Percentiles rank a stretch among this genome's conserved stretches.
Evolutionary conservation across 2,888 invertebrate genomes (phyloP).

Genomic region (Hyles lineata): DNA sequence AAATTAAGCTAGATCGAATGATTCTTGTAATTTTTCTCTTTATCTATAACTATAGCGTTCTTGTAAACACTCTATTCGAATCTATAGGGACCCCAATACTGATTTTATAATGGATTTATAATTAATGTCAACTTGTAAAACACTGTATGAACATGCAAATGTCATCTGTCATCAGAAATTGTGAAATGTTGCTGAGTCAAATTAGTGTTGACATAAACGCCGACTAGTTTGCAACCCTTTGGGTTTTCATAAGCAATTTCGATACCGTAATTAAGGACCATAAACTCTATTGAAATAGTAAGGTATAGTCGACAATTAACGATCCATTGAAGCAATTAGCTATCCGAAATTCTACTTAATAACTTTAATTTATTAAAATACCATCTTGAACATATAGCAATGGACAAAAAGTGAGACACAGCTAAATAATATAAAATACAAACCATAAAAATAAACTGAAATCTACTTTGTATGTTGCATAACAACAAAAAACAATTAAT

Average conservation of each 20-base stretch:
- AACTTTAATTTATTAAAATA: background rate
- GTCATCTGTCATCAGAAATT: background rate
- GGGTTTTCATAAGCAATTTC: background rate
- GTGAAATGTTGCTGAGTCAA: background rate
- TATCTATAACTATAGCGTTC: too few relatives aligned
- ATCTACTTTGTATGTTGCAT: too few relatives aligned
- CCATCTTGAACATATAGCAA: background rate
- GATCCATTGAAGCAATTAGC: background rate
- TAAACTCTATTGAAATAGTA: slow-evolving; percentile 6
- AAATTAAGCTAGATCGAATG: too few relatives aligned
- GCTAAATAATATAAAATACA: too few relatives aligned
- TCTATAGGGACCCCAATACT: background rate
- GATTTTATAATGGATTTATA: background rate
- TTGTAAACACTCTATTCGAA: too few relatives aligned
- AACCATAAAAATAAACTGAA: too few relatives aligned
- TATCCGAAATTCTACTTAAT: background rate
- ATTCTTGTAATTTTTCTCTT: too few relatives aligned
- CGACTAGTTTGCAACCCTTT: background rate
- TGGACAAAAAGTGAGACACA: background rate
- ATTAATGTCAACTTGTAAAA: background rate
- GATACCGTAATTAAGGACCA: slow-evolving; percentile 11
- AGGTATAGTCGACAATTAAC: slow-evolving; percentile 2
- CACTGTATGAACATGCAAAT: background rate
- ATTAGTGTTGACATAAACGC: slow-evolving; percentile 4
- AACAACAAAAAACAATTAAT: too few relatives aligned